A percentile compares a stretch with the other conserved stretches of the same genome.
phyloP scores from a whole-genome alignment of 2,888 invertebrate genomes.

The Sipha maydis region DNA sequence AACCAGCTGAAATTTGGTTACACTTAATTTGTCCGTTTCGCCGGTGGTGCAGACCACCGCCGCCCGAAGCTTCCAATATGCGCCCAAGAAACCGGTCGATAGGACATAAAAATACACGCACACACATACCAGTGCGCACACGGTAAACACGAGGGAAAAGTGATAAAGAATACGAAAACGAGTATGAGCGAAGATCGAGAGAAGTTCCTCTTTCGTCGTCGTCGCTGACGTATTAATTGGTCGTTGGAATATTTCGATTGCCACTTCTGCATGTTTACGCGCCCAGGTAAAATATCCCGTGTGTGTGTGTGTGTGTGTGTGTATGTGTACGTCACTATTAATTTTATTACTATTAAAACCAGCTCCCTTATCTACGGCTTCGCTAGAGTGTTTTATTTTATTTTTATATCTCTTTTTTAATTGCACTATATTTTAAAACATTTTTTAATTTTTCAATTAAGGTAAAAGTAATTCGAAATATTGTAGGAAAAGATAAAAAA shows the following conservation, averaged over 20 bases:
- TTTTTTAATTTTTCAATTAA: too few relatives aligned
- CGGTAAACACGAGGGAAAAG: neutral
- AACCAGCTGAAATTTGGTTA: conserved; percentile 23
- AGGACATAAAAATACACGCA: neutral
- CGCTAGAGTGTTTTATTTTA: too few relatives aligned
- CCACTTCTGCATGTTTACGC: neutral
- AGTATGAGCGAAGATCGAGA: neutral
- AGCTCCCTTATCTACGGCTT: neutral
- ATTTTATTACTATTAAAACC: neutral
- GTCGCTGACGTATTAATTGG: conserved; percentile 16
- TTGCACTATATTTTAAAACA: too few relatives aligned
- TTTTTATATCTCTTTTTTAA: too few relatives aligned
- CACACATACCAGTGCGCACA: too few relatives aligned
- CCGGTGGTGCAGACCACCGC: neutral
- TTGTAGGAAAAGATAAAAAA: too few relatives aligned
- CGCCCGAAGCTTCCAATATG: conserved; percentile 6
- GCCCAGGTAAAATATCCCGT: neutral
- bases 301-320: too few relatives aligned
- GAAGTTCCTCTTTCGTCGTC: neutral
- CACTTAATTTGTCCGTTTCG: conserved; percentile 15
- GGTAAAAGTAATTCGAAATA: too few relatives aligned
- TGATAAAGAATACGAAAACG: neutral
- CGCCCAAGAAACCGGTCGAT: conserved; percentile 34
- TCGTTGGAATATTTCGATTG: neutral
- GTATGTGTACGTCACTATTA: neutral